Base-by-base conservation (phyloP, 2,888 invertebrate genomes). In the Cylindroiulus punctatus region DNA sequence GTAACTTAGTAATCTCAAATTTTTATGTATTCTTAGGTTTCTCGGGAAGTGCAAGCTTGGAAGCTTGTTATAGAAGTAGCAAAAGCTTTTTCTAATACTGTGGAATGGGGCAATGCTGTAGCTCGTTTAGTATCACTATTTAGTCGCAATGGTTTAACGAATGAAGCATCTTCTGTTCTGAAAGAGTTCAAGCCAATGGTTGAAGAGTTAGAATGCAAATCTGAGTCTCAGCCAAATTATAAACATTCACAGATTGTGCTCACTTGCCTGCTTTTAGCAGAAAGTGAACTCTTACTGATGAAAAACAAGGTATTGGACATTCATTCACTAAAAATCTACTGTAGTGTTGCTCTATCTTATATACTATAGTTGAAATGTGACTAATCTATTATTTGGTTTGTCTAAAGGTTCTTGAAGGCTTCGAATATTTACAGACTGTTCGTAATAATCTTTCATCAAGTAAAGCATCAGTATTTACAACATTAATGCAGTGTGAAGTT, bases 261-360 rank as follows among this genome's bases (percentile, higher is more conserved):
- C n/a, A 44, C 26, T 10, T 83, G 22, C n/a, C 17, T 83, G 47
- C 1, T 26, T 0, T 84, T 84, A 47, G 84, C 84, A 22, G 30
- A 84, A 44, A 84, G 84, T 47, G 84, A 84, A n/a, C 47, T 84
- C 5, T 52, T 26, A 12, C 52, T 84, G 8, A 84, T 84, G 84
- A 42, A 47, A 52, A 26, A 47, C 84, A 42, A 84, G 42, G 84
- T 42, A 84, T 5, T 5, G 44, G 14, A 0, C 12, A 40, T 42
- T 52, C 0, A 0, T 12, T 52, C 17, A 17, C 52, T 52, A 17
- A 52, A 52, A 3, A 42, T 84, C 40, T 84, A 84, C 40, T 47
- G 14, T 32, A 4, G 5, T 12, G 84, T 32, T 81, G 14, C 30
- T 81, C 40, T 22, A 8, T n/a, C n/a, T n/a, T n/a, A n/a, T n/a